Conservation (phyloP, 2,797 vertebrate genomes). For the Aulostomus chinensis region DNA sequence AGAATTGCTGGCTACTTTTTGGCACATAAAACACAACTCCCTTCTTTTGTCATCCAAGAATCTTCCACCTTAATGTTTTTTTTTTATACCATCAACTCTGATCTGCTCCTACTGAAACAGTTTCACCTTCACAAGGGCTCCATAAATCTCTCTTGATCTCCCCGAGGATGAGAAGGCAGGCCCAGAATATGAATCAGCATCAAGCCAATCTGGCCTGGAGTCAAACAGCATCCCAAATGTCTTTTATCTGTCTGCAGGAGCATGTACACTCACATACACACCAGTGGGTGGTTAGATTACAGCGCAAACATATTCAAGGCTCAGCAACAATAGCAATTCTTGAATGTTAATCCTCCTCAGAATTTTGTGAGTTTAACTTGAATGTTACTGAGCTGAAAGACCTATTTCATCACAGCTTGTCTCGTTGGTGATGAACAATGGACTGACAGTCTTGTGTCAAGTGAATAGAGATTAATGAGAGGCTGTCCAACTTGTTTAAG, state of each 20-base stretch:
- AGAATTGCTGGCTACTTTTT: too few relatives aligned
- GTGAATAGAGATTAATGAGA: not conserved
- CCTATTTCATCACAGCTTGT: slow-evolving; percentile 24
- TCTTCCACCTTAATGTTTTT: slow-evolving; percentile 14
- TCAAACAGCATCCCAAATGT: slow-evolving; percentile 44
- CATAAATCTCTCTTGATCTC: slow-evolving; percentile 67
- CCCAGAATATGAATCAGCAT: slow-evolving; percentile 67
- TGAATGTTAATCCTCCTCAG: slow-evolving; percentile 48
- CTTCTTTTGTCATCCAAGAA: slow-evolving; percentile 19
- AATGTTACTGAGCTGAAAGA: slow-evolving; percentile 13
- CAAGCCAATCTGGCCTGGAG: slow-evolving; percentile 36
- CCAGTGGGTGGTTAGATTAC: slow-evolving; percentile 31
- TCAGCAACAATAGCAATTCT: slow-evolving; percentile 13
- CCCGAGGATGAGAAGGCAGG: slow-evolving; percentile 46
- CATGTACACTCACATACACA: slow-evolving; percentile 15
- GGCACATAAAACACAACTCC: too few relatives aligned
- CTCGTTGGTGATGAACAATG: not conserved
- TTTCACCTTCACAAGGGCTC: slow-evolving; percentile 67
- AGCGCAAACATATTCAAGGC: slow-evolving; percentile 18
- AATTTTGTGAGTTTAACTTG: slow-evolving; percentile 3
- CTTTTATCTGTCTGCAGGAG: slow-evolving; percentile 49
- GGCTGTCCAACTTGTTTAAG: not conserved
- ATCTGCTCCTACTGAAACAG: slow-evolving; percentile 47
- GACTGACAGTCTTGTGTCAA: not conserved
- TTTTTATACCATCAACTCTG: slow-evolving; percentile 53